Evolutionary conservation across 1,140 invertebrate species (phyloP).

Genomic region (Hydropsyche tenuis): DNA sequence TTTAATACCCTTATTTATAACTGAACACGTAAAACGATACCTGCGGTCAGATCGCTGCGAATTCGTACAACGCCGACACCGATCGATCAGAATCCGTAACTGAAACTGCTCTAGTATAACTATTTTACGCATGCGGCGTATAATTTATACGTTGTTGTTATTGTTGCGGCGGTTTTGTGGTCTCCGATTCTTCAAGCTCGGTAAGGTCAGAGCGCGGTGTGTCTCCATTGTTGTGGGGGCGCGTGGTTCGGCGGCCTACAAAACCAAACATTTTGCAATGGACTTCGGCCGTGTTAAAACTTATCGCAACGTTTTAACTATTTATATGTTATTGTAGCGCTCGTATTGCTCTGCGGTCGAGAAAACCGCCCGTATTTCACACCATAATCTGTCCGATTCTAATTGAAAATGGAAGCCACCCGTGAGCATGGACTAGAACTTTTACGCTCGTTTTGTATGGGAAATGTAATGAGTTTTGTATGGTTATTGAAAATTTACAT

Average conservation of each 20-base stretch:
- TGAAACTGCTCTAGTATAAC: too few species aligned
- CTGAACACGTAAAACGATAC: too few species aligned
- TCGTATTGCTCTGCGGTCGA: constrained; percentile 21
- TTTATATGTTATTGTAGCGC: background rate
- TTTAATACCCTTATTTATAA: too few species aligned
- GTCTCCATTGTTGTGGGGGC: constrained; percentile 42
- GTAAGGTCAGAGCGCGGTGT: constrained; percentile 42
- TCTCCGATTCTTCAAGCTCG: constrained; percentile 21
- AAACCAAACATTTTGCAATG: constrained; percentile 35
- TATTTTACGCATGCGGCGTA: too few species aligned
- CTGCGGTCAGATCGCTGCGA: too few species aligned
- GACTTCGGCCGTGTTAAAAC: background rate
- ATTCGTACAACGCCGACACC: too few species aligned
- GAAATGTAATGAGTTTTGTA: too few species aligned
- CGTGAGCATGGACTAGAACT: too few species aligned
- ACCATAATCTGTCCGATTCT: constrained; percentile 1
- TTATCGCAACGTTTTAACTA: constrained; percentile 21
- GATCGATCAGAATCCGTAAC: too few species aligned
- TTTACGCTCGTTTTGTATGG: too few species aligned
- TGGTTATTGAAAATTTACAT: too few species aligned
- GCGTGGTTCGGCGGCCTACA: constrained; percentile 43
- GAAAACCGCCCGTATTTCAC: constrained; percentile 9
- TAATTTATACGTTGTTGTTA: background rate
- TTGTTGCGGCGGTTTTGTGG: constrained; percentile 27
- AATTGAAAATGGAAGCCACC: constrained; percentile 20